Evolutionary conservation across 2,797 vertebrate species (phyloP).

Genomic region (Tamandua tetradactyla): DNA sequence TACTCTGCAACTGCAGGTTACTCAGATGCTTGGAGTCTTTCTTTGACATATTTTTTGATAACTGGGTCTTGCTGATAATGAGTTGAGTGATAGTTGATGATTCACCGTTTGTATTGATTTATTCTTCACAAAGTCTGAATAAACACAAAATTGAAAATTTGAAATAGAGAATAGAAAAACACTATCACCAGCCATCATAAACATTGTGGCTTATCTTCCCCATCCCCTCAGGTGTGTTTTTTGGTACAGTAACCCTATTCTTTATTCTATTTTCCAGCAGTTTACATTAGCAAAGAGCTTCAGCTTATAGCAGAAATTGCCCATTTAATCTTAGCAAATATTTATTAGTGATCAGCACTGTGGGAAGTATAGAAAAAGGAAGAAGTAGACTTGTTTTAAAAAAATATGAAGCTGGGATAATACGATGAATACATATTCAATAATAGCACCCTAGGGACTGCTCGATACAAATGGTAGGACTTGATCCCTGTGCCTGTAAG

Average conservation of each 20-base stretch:
- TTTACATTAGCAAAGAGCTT: constrained; percentile 54
- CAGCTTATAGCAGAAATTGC: constrained; percentile 2
- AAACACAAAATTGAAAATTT: constrained; percentile 16
- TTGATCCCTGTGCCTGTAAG: not conserved
- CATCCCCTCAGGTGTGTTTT: not conserved
- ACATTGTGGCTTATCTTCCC: not conserved
- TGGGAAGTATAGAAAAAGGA: constrained; percentile 13
- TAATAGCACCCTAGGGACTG: not conserved
- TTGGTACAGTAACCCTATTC: not conserved
- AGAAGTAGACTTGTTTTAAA: not conserved
- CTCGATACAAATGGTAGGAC: not conserved
- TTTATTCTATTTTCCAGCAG: constrained; percentile 39
- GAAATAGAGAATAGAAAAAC: constrained; percentile 13
- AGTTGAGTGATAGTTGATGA: constrained; percentile 29
- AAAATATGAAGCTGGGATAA: not conserved
- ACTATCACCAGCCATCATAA: not conserved
- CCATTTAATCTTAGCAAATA: constrained; percentile 51
- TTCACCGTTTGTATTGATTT: constrained; percentile 39
- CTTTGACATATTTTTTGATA: constrained; percentile 56
- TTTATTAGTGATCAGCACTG: constrained; percentile 16
- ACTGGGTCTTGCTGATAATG: constrained; percentile 20
- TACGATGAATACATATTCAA: not conserved
- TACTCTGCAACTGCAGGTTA: not conserved
- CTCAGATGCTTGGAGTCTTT: constrained; percentile 32
- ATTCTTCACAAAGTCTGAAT: constrained; percentile 7